Conservation (phyloP, 2,113 vertebrate genomes). For the Rafetus swinhoei region DNA sequence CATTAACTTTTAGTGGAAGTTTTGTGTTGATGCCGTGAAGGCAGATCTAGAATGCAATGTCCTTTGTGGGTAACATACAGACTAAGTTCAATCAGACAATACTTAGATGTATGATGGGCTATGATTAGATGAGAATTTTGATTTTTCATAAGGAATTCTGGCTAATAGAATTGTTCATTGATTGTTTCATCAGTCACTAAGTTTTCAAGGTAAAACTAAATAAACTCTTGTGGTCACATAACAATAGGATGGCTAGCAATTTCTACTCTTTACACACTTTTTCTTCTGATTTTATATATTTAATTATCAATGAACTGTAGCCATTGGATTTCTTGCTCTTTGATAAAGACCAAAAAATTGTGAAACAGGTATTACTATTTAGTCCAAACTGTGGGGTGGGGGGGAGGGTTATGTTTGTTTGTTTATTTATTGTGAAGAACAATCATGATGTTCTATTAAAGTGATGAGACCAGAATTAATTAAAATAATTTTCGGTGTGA, state of each 20-base stretch:
- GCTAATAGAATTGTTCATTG: neutral
- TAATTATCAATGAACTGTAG: constrained; percentile 26
- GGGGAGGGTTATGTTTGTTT: neutral
- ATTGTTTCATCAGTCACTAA: constrained; percentile 20
- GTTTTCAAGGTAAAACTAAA: constrained; percentile 23
- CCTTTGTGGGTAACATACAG: neutral
- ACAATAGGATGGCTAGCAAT: neutral
- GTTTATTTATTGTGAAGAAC: constrained; percentile 47
- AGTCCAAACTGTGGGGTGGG: neutral
- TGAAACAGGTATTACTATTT: constrained; percentile 58
- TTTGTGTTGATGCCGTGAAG: rapidly evolving
- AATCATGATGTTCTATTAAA: constrained; percentile 65
- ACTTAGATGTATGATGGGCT: neutral
- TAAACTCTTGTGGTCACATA: constrained; percentile 34
- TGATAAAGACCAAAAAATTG: constrained; percentile 39
- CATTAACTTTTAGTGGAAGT: neutral
- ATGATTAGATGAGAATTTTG: neutral
- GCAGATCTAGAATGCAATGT: neutral
- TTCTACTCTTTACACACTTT: neutral
- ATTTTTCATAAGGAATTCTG: neutral
- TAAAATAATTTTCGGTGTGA: constrained; percentile 72
- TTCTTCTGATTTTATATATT: neutral
- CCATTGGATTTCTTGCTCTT: constrained; percentile 28
- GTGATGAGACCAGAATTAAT: constrained; percentile 75
- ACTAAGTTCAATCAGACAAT: neutral